A percentile compares a stretch with the other conserved stretches of the same genome.
These are phyloP conservation scores for Xylocopa sonorina DNA, from an alignment of 1,140 invertebrate genomes.

Conservation along the genomic window DNA sequence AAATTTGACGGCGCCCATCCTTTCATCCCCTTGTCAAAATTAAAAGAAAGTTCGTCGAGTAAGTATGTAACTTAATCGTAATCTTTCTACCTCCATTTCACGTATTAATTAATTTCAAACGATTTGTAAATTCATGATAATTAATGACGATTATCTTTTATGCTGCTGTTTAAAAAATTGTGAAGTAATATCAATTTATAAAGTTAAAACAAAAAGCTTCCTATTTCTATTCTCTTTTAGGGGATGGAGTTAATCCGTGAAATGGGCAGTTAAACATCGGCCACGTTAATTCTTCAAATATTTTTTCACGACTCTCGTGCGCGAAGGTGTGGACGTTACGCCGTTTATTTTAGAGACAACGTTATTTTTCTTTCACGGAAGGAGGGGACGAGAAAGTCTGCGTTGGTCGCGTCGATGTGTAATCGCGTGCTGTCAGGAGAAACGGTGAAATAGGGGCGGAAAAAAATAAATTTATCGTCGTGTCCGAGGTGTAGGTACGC, in stretches of 20 bases:
- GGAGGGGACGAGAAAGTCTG: neutral
- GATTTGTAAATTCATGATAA: too few relatives aligned
- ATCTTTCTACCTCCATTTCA: too few relatives aligned
- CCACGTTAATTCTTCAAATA: neutral
- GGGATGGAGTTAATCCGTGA: neutral
- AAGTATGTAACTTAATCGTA: too few relatives aligned
- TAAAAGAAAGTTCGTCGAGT: too few relatives aligned
- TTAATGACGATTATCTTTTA: too few relatives aligned
- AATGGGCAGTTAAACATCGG: neutral
- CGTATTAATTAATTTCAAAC: too few relatives aligned
- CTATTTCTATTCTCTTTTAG: neutral
- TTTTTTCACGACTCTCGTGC: neutral
- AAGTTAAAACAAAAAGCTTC: too few relatives aligned
- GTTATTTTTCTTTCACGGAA: neutral
- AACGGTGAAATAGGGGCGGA: neutral
- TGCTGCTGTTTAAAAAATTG: too few relatives aligned
- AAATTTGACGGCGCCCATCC: too few relatives aligned
- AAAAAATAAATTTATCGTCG: constrained; percentile 7
- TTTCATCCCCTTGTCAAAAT: too few relatives aligned
- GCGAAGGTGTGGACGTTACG: neutral
- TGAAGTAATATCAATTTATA: too few relatives aligned
- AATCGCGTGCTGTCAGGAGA: neutral
- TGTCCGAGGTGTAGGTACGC: neutral
- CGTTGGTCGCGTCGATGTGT: neutral
- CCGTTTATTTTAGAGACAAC: constrained; percentile 1